Percentiles rank a stretch among this genome's conserved stretches.
These are phyloP conservation scores for Temnothorax longispinosus DNA, from an alignment of 1,140 invertebrate species.

Conservation along the genomic window DNA sequence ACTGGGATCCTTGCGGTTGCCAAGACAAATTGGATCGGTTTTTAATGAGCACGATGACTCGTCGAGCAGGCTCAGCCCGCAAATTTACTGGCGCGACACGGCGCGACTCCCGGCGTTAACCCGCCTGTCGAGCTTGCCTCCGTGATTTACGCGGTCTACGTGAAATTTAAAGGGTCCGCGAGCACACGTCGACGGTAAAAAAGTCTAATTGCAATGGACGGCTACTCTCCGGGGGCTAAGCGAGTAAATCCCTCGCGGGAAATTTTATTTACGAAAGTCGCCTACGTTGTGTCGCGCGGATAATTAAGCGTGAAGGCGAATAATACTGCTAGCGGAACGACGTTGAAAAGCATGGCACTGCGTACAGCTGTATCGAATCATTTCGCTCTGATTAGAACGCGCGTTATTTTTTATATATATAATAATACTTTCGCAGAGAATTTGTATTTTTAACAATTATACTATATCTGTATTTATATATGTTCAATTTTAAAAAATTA, in stretches of 20 bases:
- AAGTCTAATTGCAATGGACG: slow-evolving; percentile 56
- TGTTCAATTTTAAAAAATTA: not conserved
- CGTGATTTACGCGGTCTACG: slow-evolving; percentile 61
- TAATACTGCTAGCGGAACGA: slow-evolving; percentile 15
- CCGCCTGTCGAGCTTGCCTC: not conserved
- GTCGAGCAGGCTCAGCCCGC: slow-evolving; percentile 15
- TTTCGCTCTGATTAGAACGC: slow-evolving; percentile 19
- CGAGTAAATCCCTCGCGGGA: slow-evolving; percentile 51
- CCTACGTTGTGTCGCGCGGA: slow-evolving; percentile 44
- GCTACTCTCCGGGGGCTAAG: slow-evolving; percentile 24
- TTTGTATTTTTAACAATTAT: slow-evolving; percentile 4
- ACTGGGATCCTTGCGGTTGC: slow-evolving; percentile 1
- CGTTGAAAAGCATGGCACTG: slow-evolving; percentile 16
- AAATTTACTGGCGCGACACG: slow-evolving; percentile 36
- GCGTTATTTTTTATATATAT: not conserved
- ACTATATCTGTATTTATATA: not conserved
- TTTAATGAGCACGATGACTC: slow-evolving; percentile 69
- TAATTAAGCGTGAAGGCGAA: slow-evolving; percentile 56
- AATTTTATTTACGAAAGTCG: slow-evolving; percentile 56
- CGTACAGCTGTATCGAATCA: slow-evolving; percentile 27
- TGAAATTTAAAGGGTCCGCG: slow-evolving; percentile 61
- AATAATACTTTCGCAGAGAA: not conserved
- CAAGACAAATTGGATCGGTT: slow-evolving; percentile 72
- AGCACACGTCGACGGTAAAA: slow-evolving; percentile 36
- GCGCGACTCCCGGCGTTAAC: not conserved